Conservation (phyloP, 2,888 invertebrate genomes). For the Leptothorax acervorum region DNA sequence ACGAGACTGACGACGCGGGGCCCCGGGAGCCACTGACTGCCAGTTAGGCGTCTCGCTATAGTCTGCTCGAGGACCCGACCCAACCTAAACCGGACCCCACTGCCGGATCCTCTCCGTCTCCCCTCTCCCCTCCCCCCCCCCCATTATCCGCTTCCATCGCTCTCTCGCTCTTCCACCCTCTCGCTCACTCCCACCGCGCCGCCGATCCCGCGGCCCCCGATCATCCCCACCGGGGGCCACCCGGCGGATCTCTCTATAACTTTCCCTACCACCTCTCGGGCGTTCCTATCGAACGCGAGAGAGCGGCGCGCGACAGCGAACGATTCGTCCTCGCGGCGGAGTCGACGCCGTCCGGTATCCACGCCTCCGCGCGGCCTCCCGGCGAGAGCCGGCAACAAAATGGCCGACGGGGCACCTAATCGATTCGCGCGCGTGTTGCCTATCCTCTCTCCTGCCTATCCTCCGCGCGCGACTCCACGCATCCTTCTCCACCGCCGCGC, state of each 20-base stretch:
- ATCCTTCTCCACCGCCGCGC: conserved; percentile 19
- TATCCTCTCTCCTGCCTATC: conserved; percentile 59
- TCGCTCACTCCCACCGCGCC: not conserved
- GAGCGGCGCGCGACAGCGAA: conserved; percentile 33
- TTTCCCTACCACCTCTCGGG: conserved; percentile 35
- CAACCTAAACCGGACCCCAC: conserved; percentile 59
- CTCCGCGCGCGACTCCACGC: conserved; percentile 32
- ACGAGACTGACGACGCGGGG: conserved; percentile 82
- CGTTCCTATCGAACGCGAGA: conserved; percentile 51
- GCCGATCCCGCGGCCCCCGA: not conserved
- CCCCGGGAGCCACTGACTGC: conserved; percentile 83
- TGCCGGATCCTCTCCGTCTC: conserved; percentile 50
- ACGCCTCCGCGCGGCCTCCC: conserved; percentile 78
- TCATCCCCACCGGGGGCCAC: not conserved
- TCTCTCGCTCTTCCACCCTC: not conserved
- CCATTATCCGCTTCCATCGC: conserved; percentile 44
- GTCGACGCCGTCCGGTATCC: conserved; percentile 75
- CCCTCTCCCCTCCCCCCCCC: conserved; percentile 43
- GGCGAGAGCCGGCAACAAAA: conserved; percentile 81
- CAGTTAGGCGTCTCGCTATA: conserved; percentile 71
- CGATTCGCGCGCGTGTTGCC: conserved; percentile 81
- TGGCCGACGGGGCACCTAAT: conserved; percentile 82
- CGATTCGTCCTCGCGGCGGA: conserved; percentile 70
- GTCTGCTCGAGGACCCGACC: conserved; percentile 67
- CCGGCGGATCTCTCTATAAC: not conserved